These are phyloP conservation scores for Drosophila austrosaltans DNA, from an alignment of 2,888 invertebrate species.

Conservation along the genomic window DNA sequence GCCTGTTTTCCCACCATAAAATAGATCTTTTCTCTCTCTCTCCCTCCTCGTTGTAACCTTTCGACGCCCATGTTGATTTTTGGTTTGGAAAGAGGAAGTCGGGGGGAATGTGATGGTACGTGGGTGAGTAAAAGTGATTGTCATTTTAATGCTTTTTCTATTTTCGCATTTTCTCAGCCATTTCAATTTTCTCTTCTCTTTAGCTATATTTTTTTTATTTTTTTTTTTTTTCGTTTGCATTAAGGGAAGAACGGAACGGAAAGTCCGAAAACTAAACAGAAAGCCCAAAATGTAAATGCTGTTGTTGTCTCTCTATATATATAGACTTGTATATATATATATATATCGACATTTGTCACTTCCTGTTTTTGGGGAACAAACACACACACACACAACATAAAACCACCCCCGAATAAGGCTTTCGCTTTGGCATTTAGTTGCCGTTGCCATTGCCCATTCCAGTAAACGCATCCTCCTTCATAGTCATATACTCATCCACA, in stretches of 20 bases:
- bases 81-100: conserved; percentile 13
- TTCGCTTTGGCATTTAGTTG: conserved; percentile 52
- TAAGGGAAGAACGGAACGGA: conserved; percentile 25
- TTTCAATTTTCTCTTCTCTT: conserved; percentile 53
- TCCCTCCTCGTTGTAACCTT: not conserved
- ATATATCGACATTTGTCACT: conserved; percentile 77
- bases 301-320: conserved; percentile 40
- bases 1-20: conserved; percentile 59
- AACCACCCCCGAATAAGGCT: conserved; percentile 60
- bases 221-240: conserved; percentile 33
- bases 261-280: conserved; percentile 78
- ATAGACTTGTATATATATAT: conserved; percentile 58
- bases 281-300: conserved; percentile 62
- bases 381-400: conserved; percentile 39
- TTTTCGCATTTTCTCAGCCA: conserved; percentile 72
- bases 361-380: conserved; percentile 61
- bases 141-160: conserved; percentile 78
- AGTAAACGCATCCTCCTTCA: conserved; percentile 60
- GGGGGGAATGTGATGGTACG: not conserved
- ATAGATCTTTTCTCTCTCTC: conserved; percentile 23
- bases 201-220: conserved; percentile 12
- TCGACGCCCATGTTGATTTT: conserved; percentile 35
- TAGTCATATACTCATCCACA: conserved; percentile 19
- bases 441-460: conserved; percentile 32
- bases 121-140: conserved; percentile 72